Evolutionary conservation across 2,888 invertebrate species (phyloP).

Genomic region (Drosophila maculinotata): DNA sequence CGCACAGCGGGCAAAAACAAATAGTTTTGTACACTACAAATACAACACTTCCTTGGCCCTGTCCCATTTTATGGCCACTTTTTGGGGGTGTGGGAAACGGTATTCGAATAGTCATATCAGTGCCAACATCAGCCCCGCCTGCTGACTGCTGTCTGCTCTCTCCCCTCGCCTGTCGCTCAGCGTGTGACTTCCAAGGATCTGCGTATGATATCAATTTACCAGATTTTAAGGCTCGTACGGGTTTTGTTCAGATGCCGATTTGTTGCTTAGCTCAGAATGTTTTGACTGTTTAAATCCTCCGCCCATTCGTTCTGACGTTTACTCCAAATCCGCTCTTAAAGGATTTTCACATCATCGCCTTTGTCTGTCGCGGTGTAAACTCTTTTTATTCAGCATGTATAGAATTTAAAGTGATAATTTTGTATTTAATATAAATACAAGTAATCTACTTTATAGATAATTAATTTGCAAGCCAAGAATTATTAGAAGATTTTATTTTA

Average conservation of each 20-base stretch:
- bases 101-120: conserved; percentile 50
- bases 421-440: too few species aligned
- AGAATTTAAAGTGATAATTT: too few species aligned
- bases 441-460: too few species aligned
- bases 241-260: conserved; percentile 19
- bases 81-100: conserved; percentile 12
- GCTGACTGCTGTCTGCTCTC: neutral
- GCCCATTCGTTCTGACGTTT: conserved; percentile 35
- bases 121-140: too few species aligned
- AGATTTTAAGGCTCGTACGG: conserved; percentile 51
- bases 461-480: too few species aligned
- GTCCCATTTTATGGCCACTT: conserved; percentile 31
- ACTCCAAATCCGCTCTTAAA: conserved; percentile 42
- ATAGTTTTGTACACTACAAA: conserved; percentile 73
- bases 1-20: conserved; percentile 76
- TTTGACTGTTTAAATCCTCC: neutral
- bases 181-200: conserved; percentile 54
- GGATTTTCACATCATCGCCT: conserved; percentile 61
- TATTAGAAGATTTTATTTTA: too few species aligned
- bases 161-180: conserved; percentile 51
- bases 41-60: conserved; percentile 65
- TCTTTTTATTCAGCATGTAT: conserved; percentile 7
- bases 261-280: conserved; percentile 23
- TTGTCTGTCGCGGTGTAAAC: conserved; percentile 10
- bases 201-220: conserved; percentile 48